Evolutionary conservation across 1,140 invertebrate genomes (phyloP), one percentile per base, ranked within the genome.

Genomic region (Leptinotarsa lineolata): DNA sequence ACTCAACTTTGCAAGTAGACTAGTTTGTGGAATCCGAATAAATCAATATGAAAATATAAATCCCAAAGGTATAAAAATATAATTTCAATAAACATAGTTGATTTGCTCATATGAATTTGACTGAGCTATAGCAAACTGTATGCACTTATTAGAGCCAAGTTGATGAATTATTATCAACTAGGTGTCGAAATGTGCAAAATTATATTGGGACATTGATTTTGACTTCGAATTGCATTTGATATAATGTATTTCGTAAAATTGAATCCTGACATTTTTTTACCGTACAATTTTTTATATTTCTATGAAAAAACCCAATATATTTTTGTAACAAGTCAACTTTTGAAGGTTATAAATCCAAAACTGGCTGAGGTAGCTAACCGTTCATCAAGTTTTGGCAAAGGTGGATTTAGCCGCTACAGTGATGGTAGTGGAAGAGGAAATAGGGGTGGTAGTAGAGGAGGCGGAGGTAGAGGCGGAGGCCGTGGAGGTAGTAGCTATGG

Each of bases 261-360:
- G 3, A 39, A 11, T 39, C 30, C 30, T 11, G 8, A 39, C 30
- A 39, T 39, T 39, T 39, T 39, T 30, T 30, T 11, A 30, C 0
- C 30, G 2, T 30, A 3, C 8, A 39, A 11, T 30, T 8, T 30
- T 30, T 30, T 30, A 30, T 39, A 39, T 39, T 39, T 39, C 1
- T 39, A 39, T 39, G 30, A 39, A 11, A n/a, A 39, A 39, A 39
- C 11, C 11, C 8, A 1, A 39, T 39, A 8, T 54, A 15, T n/a
- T 54, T n/a, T 4, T 48, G 16, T 54, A 15, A 54, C 48, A 54
- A 54, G 48, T n/a, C n/a, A 16, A 18, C 1, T 54, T 54, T 81
- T 67, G 66, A 95, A 98, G 89, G 90, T 93, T 75, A 82, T 92
- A 20, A 88, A 88, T 77, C 88, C 88, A 1, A 87, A 88, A 80